These are phyloP conservation scores for Octomys mimax DNA, from an alignment of 2,797 vertebrate species.

Conservation along the genomic window DNA sequence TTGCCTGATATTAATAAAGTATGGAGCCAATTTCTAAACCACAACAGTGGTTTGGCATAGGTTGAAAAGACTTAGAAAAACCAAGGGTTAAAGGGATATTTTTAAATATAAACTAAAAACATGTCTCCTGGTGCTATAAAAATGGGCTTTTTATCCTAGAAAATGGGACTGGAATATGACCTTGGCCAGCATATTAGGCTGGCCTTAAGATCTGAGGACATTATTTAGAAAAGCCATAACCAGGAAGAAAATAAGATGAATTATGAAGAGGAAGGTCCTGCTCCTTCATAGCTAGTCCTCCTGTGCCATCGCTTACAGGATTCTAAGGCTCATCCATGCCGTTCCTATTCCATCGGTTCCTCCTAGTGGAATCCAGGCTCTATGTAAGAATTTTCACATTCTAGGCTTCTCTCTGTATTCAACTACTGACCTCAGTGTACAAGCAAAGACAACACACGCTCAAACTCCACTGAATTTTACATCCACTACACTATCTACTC, in stretches of 20 bases:
- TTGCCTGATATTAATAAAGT: conserved; percentile 29
- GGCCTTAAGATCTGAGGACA: background rate
- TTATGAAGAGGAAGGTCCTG: background rate
- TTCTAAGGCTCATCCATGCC: background rate
- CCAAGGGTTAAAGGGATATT: background rate
- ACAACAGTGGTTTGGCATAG: background rate
- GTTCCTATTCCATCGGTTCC: background rate
- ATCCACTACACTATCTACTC: background rate
- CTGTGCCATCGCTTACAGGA: background rate
- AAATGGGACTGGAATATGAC: background rate
- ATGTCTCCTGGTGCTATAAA: background rate
- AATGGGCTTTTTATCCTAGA: background rate
- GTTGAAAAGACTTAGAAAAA: conserved; percentile 33
- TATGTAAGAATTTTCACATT: background rate
- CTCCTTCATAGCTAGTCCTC: background rate
- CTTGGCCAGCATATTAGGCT: background rate
- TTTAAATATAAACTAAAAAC: background rate
- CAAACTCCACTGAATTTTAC: background rate
- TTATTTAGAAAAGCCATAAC: background rate
- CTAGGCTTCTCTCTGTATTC: background rate
- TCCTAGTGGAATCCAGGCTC: background rate
- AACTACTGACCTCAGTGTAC: background rate
- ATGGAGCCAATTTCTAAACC: conserved; percentile 36
- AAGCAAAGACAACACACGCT: background rate
- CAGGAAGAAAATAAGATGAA: background rate